These are phyloP conservation scores for Arothron firmamentum DNA, from an alignment of 2,113 vertebrate species.

Conservation along the genomic window DNA sequence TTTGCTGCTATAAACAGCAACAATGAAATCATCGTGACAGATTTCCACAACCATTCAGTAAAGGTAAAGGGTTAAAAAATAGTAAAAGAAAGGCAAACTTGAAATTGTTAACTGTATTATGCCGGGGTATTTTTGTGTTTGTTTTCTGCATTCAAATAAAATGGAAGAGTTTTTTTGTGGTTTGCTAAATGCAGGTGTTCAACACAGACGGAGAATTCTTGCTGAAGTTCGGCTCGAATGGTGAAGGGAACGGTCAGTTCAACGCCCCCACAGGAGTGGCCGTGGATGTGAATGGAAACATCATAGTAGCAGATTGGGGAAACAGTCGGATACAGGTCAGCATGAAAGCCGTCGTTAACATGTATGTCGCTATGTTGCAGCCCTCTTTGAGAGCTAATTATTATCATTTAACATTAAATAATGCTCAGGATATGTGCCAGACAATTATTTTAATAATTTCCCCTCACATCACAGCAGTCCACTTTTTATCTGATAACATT, in stretches of 20 bases:
- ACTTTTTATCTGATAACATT: no score
- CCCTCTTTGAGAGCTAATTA: no score
- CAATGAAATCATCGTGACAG: slow-evolving; percentile 96
- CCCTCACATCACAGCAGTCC: no score
- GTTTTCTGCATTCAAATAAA: not conserved
- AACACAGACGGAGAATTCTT: slow-evolving; percentile 95
- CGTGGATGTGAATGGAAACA: slow-evolving; percentile 93
- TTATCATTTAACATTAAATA: no score
- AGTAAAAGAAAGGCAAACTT: not conserved
- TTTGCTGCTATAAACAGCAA: slow-evolving; percentile 96
- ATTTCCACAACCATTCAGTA: slow-evolving; percentile 98
- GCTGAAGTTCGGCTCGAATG: slow-evolving; percentile 97
- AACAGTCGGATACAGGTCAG: slow-evolving; percentile 97
- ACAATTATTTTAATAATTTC: no score
- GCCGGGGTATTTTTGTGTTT: not conserved
- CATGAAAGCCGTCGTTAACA: not conserved
- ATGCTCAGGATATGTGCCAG: no score
- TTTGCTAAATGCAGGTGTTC: slow-evolving; percentile 81
- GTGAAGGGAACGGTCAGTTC: slow-evolving; percentile 96
- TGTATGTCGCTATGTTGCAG: no score
- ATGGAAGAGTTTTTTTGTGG: no score
- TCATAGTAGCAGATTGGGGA: slow-evolving; percentile 97
- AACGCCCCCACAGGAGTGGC: slow-evolving; percentile 98
- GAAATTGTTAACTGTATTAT: not conserved
- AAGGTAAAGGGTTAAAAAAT: slow-evolving; percentile 76